phyloP scores from a whole-genome alignment of 2,797 vertebrate genomes.

The Sebastiscus tertius region DNA sequence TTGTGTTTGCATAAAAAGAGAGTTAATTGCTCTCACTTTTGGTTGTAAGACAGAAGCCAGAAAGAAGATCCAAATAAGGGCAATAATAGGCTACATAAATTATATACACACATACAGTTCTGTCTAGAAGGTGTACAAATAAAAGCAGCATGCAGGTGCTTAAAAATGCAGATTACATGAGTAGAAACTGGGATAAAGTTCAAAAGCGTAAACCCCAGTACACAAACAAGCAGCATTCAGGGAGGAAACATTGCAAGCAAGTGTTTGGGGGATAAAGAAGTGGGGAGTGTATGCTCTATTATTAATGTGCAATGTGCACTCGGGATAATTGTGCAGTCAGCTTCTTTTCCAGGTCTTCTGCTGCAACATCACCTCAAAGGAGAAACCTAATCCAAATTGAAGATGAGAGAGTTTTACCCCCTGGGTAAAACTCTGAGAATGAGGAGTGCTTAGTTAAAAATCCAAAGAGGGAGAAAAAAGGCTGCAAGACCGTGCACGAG shows the following conservation, averaged over 20 bases:
- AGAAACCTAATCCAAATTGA: slow-evolving; percentile 53
- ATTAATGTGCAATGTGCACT: slow-evolving; percentile 68
- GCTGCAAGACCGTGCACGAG: neutral
- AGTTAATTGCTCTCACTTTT: neutral
- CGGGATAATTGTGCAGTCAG: slow-evolving; percentile 70
- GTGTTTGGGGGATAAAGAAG: slow-evolving; percentile 34
- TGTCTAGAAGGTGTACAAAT: neutral
- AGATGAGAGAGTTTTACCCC: slow-evolving; percentile 58
- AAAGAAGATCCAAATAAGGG: neutral
- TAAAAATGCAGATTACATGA: slow-evolving; percentile 7
- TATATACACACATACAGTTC: neutral
- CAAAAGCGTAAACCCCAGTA: neutral
- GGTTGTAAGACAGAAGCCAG: neutral
- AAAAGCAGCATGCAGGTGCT: neutral
- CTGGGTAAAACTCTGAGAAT: slow-evolving; percentile 39
- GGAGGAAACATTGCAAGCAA: slow-evolving; percentile 16
- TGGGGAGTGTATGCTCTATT: slow-evolving; percentile 58
- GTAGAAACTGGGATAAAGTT: neutral
- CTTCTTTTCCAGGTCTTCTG: slow-evolving; percentile 58
- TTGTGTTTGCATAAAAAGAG: neutral
- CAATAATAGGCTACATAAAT: neutral
- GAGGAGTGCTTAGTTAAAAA: slow-evolving; percentile 41
- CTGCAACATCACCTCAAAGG: slow-evolving; percentile 56
- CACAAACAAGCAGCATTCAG: slow-evolving; percentile 24
- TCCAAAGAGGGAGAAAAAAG: slow-evolving; percentile 14